Percentiles rank a stretch among this genome's conserved stretches.
phyloP scores from a whole-genome alignment of 2,113 vertebrate species.

The Nymphicus hollandicus region DNA sequence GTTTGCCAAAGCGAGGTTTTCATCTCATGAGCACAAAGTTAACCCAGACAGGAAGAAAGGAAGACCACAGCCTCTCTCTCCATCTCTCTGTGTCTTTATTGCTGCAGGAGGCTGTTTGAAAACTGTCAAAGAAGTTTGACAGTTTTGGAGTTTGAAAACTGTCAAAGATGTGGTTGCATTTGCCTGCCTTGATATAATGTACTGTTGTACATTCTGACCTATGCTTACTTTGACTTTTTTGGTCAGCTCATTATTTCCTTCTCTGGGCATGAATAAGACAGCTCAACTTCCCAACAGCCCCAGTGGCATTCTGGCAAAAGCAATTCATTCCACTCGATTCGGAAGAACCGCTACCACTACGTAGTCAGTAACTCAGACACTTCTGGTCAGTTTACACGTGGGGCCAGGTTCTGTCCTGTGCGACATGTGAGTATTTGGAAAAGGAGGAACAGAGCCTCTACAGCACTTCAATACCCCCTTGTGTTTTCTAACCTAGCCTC shows the following conservation, averaged over 20 bases:
- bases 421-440: background rate
- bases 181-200: background rate
- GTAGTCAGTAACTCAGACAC: background rate
- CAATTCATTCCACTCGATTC: background rate
- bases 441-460: background rate
- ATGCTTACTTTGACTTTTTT: background rate
- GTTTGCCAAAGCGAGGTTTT: background rate
- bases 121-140: background rate
- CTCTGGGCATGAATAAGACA: background rate
- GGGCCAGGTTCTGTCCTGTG: background rate
- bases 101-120: background rate
- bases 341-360: fast-evolving
- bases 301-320: background rate
- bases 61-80: background rate
- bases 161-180: background rate
- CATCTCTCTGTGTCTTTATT: background rate
- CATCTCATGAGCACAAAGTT: background rate
- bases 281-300: background rate
- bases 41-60: background rate
- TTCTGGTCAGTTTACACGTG: fast-evolving
- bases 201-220: background rate
- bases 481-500: background rate
- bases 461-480: background rate
- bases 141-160: background rate
- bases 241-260: background rate